These are phyloP conservation scores for Bombyx mandarina DNA, from an alignment of 1,140 invertebrate genomes.

Conservation along the genomic window DNA sequence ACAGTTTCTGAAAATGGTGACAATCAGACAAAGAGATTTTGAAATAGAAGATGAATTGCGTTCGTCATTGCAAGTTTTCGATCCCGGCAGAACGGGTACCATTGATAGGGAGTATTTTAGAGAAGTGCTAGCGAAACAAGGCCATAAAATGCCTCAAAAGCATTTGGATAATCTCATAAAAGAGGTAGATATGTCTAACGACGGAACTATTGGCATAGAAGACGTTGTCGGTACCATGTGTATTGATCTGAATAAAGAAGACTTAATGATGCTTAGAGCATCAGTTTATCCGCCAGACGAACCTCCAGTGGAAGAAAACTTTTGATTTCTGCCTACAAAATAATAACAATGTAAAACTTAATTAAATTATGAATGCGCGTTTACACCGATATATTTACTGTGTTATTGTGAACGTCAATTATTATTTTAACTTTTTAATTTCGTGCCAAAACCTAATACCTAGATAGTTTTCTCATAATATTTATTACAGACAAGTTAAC, in stretches of 20 bases:
- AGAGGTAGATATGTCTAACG: constrained; percentile 58
- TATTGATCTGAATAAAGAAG: constrained; percentile 56
- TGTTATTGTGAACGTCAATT: too few relatives aligned
- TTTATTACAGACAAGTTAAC: too few relatives aligned
- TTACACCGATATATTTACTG: too few relatives aligned
- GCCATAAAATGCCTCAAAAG: constrained; percentile 46
- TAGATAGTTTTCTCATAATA: too few relatives aligned
- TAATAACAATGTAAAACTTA: too few relatives aligned
- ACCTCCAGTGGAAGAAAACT: constrained; percentile 8
- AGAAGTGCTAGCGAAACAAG: constrained; percentile 41
- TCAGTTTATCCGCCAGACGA: constrained; percentile 27
- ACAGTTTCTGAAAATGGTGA: constrained; percentile 59
- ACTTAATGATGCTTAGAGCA: constrained; percentile 40
- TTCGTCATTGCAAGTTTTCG: constrained; percentile 44
- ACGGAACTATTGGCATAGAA: constrained; percentile 55
- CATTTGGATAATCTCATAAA: constrained; percentile 49
- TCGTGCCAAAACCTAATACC: too few relatives aligned
- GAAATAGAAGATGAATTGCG: constrained; percentile 53
- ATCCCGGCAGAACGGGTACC: constrained; percentile 36
- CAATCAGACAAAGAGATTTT: constrained; percentile 48
- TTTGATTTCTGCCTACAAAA: too few relatives aligned
- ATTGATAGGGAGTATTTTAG: constrained; percentile 48
- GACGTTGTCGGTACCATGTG: constrained; percentile 59
- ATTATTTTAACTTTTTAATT: too few relatives aligned
- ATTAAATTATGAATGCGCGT: too few relatives aligned